Evolutionary conservation across 2,113 vertebrate genomes (phyloP).

Genomic region (Salvelinus fontinalis): DNA sequence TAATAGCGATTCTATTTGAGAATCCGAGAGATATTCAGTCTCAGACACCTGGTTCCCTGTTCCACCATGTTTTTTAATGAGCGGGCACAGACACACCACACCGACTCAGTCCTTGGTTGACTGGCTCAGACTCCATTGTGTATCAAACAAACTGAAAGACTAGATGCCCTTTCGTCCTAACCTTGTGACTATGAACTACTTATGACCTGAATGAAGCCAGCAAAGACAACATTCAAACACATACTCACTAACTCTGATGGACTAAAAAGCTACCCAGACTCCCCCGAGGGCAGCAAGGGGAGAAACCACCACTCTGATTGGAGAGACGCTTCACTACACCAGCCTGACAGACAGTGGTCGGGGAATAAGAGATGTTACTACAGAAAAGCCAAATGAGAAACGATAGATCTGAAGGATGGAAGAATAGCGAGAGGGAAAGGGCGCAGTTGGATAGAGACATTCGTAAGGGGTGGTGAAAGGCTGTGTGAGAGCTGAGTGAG

Average conservation of each 20-base stretch:
- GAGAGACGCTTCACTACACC: constrained; percentile 29
- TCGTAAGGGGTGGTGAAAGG: neutral
- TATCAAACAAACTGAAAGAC: neutral
- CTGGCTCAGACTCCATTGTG: neutral
- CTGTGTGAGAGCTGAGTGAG: neutral
- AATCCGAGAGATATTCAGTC: constrained; percentile 31
- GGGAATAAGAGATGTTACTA: constrained; percentile 50
- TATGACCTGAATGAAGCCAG: constrained; percentile 38
- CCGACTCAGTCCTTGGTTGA: neutral
- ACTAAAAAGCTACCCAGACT: constrained; percentile 52
- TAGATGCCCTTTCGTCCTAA: constrained; percentile 2
- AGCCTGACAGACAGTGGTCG: constrained; percentile 41
- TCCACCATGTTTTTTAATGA: constrained; percentile 22
- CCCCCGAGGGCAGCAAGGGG: constrained; percentile 22
- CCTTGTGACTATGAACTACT: constrained; percentile 16
- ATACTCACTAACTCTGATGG: constrained; percentile 15
- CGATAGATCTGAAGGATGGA: constrained; percentile 50
- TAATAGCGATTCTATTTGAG: neutral
- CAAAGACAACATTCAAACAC: constrained; percentile 16
- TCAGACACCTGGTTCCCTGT: constrained; percentile 8
- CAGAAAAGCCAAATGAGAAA: constrained; percentile 59
- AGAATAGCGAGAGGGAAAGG: neutral
- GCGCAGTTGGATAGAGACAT: no score
- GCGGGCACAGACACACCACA: constrained; percentile 5
- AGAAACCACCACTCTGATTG: neutral